phyloP scores from a whole-genome alignment of 2,113 vertebrate species.

The Leptodactylus fuscus region DNA sequence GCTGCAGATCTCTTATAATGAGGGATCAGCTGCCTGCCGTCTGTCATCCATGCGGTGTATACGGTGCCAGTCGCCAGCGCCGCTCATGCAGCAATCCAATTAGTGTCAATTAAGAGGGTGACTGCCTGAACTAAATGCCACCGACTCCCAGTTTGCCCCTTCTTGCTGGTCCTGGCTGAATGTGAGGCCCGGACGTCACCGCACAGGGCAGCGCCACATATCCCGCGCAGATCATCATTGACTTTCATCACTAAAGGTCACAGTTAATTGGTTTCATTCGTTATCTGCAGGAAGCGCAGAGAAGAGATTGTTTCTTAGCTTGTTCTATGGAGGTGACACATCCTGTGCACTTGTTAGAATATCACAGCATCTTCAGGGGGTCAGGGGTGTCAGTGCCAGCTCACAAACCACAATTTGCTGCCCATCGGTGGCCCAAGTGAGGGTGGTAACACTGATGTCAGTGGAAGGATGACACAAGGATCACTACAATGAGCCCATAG shows the following conservation, averaged over 20 bases:
- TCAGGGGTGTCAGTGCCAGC: neutral
- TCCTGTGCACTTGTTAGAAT: neutral
- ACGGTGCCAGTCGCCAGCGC: neutral
- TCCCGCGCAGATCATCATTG: neutral
- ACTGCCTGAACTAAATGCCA: conserved; percentile 1
- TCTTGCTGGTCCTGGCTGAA: neutral
- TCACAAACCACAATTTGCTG: neutral
- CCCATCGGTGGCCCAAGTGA: neutral
- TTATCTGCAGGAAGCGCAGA: neutral
- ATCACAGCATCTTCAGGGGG: neutral
- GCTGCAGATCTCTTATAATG: neutral
- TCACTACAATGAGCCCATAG: neutral
- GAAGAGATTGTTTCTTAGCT: neutral
- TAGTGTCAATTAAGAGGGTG: conserved; percentile 22
- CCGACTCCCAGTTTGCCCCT: no score
- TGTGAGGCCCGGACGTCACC: no score
- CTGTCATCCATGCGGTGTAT: neutral
- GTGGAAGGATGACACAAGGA: neutral
- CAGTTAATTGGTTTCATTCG: conserved; percentile 16
- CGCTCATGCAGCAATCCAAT: neutral
- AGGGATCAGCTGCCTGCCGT: neutral
- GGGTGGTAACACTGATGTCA: neutral
- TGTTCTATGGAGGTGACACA: neutral
- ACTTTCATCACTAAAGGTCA: conserved; percentile 18
- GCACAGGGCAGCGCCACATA: neutral